A percentile compares a stretch with the other conserved stretches of the same genome.
phyloP scores from a whole-genome alignment of 2,113 vertebrate genomes.

The Sakesphorus luctuosus region DNA sequence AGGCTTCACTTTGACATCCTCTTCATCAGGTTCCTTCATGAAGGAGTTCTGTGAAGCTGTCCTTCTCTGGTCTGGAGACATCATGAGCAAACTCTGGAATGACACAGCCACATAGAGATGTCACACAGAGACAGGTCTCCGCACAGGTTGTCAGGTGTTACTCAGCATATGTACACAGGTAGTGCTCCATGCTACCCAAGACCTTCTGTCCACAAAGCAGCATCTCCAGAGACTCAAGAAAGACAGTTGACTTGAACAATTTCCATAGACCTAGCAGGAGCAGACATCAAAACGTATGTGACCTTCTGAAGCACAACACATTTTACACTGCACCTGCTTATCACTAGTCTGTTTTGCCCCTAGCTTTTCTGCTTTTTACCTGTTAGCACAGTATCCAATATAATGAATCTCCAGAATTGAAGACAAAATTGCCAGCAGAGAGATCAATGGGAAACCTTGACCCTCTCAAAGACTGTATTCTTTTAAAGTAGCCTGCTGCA shows the following conservation, averaged over 20 bases:
- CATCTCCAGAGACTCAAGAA: background rate
- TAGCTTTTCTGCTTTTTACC: background rate
- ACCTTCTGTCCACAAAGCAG: background rate
- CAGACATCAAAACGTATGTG: background rate
- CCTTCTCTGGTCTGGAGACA: slow-evolving; percentile 92
- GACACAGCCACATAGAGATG: background rate
- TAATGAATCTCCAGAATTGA: background rate
- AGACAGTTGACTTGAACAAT: background rate
- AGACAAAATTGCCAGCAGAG: background rate
- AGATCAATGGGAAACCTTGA: background rate
- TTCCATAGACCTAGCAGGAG: background rate
- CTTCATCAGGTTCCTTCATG: slow-evolving; percentile 9
- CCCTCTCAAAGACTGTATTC: background rate
- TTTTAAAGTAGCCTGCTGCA: background rate
- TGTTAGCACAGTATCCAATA: background rate
- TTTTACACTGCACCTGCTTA: background rate
- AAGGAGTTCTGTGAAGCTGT: slow-evolving; percentile 59
- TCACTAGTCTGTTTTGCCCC: background rate
- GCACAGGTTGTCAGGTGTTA: background rate
- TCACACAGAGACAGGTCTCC: background rate
- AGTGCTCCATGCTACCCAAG: background rate
- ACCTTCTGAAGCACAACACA: background rate
- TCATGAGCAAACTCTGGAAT: slow-evolving; percentile 85
- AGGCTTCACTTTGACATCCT: slow-evolving; percentile 71
- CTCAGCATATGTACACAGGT: background rate